phyloP scores from a whole-genome alignment of 2,888 invertebrate genomes.

The Thyatira batis region DNA sequence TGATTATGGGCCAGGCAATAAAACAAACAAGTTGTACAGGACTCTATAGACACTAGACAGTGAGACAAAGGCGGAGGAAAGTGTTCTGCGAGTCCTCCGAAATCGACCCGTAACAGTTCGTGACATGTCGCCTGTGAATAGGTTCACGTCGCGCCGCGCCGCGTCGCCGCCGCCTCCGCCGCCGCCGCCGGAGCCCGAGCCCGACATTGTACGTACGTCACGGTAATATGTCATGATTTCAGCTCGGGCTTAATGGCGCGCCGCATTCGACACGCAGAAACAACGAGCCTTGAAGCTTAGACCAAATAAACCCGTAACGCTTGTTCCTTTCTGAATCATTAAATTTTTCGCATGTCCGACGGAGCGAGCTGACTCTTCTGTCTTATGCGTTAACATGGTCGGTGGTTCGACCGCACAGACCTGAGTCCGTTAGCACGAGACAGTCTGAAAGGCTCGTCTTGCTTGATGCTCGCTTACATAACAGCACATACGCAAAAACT shows the following conservation, averaged over 20 bases:
- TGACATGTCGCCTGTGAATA: background rate
- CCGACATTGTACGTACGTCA: background rate
- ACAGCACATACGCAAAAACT: slow-evolving; percentile 42
- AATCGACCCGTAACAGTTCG: background rate
- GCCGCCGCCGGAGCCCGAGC: too few species aligned
- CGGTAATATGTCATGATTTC: background rate
- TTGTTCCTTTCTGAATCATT: background rate
- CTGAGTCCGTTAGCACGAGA: background rate
- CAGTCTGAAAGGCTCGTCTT: background rate
- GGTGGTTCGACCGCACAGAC: too few species aligned
- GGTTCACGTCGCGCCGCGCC: background rate
- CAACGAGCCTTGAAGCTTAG: background rate
- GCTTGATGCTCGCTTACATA: slow-evolving; percentile 26
- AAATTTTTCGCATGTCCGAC: background rate
- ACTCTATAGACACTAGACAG: background rate
- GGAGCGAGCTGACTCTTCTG: background rate
- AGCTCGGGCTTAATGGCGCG: background rate
- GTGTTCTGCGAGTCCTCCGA: background rate
- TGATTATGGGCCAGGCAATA: background rate
- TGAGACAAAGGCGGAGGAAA: background rate
- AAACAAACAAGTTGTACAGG: background rate
- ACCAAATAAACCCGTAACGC: background rate
- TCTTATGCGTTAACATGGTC: slow-evolving; percentile 6
- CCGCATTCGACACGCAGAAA: background rate
- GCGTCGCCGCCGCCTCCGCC: too few species aligned